Base-by-base conservation (phyloP, 2,888 invertebrate genomes). In the Limenitis camilla region DNA sequence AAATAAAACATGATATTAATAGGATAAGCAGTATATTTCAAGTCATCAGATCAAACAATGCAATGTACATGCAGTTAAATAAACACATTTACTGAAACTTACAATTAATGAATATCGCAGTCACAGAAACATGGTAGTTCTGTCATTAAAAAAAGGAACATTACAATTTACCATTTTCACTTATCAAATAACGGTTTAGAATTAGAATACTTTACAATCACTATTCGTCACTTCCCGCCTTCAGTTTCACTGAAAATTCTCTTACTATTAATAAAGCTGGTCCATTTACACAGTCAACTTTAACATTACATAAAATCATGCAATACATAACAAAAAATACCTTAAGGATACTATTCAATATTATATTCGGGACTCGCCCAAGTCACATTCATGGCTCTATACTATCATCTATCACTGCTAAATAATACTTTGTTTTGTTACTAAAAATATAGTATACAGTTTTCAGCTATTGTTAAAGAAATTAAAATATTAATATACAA, bases 241-340 rank as follows among this genome's bases (percentile, higher is more conserved):
- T 81, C 81, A 84, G 82, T 82, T 79, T 66, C 51, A 83, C 82
- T 83, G 82, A 79, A 55, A 60, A 43, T 44, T 49, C 42, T 39
- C 39, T 53, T 56, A 56, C 69, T 64, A 69, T 62, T 75, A 69
- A 76, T 72, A 76, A 79, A 78, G 76, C 81, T 84, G 82, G 81
- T 84, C 81, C 82, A 66, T 73, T 71, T 74, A 72, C 72, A 72
- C 71, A 74, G 71, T 76, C 69, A 67, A 66, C 61, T 62, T 69
- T 73, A 74, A 78, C 71, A 76, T 72, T 68, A 74, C 71, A 68
- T 80, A 78, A 76, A 82, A 74, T 77, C 69, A 75, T 74, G 72
- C 72, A 69, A 72, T 71, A 69, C 61, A 64, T 73, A 80, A 79
- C 76, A 76, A 72, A 73, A 67, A 56, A 46, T 42, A 46, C 39